These are phyloP conservation scores for Falcunculus frontatus DNA, from an alignment of 2,113 vertebrate species.

Conservation along the genomic window DNA sequence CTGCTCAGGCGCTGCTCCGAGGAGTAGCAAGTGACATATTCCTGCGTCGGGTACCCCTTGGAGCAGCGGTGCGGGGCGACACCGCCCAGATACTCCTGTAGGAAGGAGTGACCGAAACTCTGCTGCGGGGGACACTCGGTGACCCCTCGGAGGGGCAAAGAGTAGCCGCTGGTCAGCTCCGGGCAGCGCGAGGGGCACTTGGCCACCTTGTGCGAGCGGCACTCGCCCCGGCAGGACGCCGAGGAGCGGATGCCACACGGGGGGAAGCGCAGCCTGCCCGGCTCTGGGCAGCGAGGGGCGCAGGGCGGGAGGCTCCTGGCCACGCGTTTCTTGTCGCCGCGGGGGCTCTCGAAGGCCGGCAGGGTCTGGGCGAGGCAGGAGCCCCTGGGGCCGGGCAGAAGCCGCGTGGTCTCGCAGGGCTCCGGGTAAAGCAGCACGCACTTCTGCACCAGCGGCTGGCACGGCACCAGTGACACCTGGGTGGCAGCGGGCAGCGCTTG, in stretches of 20 bases:
- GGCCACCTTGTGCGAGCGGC: not conserved
- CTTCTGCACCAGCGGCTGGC: not conserved
- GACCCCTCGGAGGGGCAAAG: not conserved
- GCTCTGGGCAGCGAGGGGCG: not conserved
- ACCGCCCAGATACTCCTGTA: rapidly evolving
- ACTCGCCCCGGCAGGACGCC: not conserved
- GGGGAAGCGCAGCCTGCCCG: not conserved
- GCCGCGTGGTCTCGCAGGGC: not conserved
- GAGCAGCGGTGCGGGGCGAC: not conserved
- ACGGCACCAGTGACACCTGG: not conserved
- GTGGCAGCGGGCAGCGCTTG: not conserved
- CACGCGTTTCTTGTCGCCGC: rapidly evolving
- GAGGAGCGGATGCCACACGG: not conserved
- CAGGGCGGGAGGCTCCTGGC: slow-evolving; percentile 22
- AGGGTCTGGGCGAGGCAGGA: rapidly evolving
- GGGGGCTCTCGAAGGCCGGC: rapidly evolving
- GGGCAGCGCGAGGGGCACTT: rapidly evolving
- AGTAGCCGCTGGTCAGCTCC: not conserved
- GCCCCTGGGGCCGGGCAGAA: not conserved
- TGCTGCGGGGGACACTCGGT: slow-evolving; percentile 24
- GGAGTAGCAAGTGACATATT: not conserved
- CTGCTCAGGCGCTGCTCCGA: not conserved
- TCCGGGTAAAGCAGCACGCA: not conserved
- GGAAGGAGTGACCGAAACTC: rapidly evolving
- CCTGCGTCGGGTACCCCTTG: slow-evolving; percentile 20